Evolutionary conservation across 2,797 vertebrate genomes (phyloP).

Genomic region (Hemitrygon akajei): DNA sequence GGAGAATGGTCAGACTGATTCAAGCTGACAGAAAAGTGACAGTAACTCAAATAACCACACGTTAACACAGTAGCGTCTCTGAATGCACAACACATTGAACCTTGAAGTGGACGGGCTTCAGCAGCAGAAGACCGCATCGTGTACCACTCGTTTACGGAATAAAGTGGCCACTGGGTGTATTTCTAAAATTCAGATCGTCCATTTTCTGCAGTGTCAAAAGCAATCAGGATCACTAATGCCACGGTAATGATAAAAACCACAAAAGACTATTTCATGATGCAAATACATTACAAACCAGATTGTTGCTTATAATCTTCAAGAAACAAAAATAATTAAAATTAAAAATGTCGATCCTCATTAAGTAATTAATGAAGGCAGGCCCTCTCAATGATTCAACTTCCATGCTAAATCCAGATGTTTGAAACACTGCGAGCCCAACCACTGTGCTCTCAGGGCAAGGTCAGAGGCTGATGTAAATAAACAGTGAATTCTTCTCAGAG

Average conservation of each 20-base stretch:
- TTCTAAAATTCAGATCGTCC: neutral
- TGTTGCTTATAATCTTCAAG: neutral
- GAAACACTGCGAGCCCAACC: neutral
- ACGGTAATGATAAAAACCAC: neutral
- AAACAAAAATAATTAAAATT: neutral
- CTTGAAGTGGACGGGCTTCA: too few relatives aligned
- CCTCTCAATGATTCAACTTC: neutral
- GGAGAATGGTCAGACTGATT: too few relatives aligned
- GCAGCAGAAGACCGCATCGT: too few relatives aligned
- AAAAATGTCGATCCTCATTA: neutral
- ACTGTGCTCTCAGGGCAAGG: neutral
- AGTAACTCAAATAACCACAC: too few relatives aligned
- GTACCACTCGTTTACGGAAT: too few relatives aligned
- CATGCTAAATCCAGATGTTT: neutral
- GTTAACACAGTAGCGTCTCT: too few relatives aligned
- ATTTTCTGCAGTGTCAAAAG: neutral
- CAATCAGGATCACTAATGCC: neutral
- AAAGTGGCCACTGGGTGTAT: too few relatives aligned
- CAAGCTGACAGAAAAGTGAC: too few relatives aligned
- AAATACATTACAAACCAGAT: neutral
- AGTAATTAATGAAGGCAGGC: neutral
- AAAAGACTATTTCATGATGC: neutral
- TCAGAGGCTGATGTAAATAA: conserved; percentile 15
- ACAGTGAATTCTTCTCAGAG: neutral
- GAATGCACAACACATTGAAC: too few relatives aligned